Conservation (phyloP, 1,140 invertebrate species). For the Phymastichus coffea region DNA sequence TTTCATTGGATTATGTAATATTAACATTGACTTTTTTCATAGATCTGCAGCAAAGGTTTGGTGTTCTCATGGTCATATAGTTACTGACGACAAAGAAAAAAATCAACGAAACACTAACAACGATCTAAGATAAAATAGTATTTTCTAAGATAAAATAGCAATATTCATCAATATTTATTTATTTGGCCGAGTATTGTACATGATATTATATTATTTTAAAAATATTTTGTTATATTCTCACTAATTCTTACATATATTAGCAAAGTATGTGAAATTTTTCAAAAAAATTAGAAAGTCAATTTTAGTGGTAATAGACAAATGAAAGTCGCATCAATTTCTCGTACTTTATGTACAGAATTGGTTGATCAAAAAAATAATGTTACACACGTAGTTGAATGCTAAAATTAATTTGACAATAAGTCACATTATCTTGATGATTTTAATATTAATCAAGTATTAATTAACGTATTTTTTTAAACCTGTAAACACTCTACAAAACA, state of each 20-base stretch:
- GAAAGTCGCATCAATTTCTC: not conserved
- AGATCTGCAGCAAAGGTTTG: conserved; percentile 38
- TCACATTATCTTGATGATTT: no score
- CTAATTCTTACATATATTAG: no score
- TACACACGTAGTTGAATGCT: no score
- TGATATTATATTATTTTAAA: not conserved
- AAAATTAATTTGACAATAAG: conserved; percentile 1
- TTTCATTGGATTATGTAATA: conserved; percentile 1
- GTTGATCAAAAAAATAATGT: no score
- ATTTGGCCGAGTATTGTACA: no score
- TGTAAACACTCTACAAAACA: no score
- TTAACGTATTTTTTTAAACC: no score
- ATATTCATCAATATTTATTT: conserved; percentile 6
- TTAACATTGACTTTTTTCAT: not conserved
- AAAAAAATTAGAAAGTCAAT: no score
- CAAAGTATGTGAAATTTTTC: no score
- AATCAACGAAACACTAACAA: not conserved
- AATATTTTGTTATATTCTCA: not conserved
- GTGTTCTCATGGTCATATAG: conserved; percentile 21
- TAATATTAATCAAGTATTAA: no score
- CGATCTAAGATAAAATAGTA: conserved; percentile 16
- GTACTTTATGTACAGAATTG: no score
- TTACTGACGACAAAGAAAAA: conserved; percentile 2
- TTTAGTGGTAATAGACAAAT: not conserved
- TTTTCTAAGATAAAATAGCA: no score